Conservation (phyloP, 2,797 vertebrate species). For the Scyliorhinus canicula region DNA sequence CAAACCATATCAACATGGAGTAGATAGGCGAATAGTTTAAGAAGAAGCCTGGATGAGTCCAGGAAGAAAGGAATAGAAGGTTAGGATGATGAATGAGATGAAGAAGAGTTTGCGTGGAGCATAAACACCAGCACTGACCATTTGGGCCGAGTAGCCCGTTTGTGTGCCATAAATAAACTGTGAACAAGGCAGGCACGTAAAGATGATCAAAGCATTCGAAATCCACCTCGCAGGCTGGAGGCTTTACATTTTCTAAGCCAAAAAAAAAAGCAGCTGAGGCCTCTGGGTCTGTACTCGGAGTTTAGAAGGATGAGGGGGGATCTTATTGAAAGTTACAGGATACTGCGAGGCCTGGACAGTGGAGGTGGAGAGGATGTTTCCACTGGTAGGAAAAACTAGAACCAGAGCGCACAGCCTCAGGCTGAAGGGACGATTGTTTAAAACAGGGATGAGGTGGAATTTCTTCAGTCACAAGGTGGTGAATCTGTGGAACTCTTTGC, state of each 20-base stretch:
- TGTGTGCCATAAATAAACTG: not conserved
- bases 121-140: not conserved
- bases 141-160: not conserved
- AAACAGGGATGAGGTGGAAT: too few species aligned
- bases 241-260: not conserved
- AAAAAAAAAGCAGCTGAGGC: too few species aligned
- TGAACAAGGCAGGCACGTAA: not conserved
- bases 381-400: too few species aligned
- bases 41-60: not conserved
- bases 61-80: not conserved
- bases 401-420: too few species aligned
- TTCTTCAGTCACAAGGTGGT: too few species aligned
- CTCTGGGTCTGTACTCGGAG: too few species aligned
- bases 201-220: not conserved
- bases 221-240: not conserved
- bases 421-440: too few species aligned
- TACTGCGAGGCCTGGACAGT: too few species aligned
- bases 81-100: not conserved
- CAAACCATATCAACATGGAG: not conserved
- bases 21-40: not conserved
- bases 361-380: too few species aligned
- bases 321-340: too few species aligned
- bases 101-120: not conserved
- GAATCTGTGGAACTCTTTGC: too few species aligned
- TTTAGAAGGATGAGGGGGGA: too few species aligned